Evolutionary conservation across 2,113 vertebrate genomes (phyloP), one percentile per base, ranked within the genome.

Genomic region (Notarius quadriscutis): DNA sequence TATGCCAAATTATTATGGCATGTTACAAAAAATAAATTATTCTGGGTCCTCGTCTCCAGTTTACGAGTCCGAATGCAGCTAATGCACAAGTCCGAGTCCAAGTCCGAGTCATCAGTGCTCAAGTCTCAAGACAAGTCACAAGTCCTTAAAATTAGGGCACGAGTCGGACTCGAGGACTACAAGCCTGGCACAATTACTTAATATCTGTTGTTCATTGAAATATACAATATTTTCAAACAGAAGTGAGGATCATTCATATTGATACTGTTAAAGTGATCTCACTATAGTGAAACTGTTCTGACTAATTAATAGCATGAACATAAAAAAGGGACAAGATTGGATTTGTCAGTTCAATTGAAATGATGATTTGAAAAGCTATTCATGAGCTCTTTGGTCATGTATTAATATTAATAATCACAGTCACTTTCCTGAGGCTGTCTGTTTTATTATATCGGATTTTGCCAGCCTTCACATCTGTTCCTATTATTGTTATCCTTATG

Each of bases 391-490:
- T 85, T 86, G 87, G 81, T 81, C 82, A 83, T 84, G 81, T 81
- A 34, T 85, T 89, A 89, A 90, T 91, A 91, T 89, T 90, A 91
- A 91, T 91, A 91, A 90, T 88, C 86, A 69, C 84, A 88, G 87
- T 89, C 77, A 80, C 86, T 87, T 77, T 90, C 89, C 81, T 84
- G 22, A 82, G 87, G 82, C 88, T 87, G 88, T 87, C 77, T 83
- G 88, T 92, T 87, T 90, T 82, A 90, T 90, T 86, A 65, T 30
- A 88, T 78, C 27, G 50, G 48, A 81, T 85, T 79, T 79, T 50
- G 14, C 57, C 63, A 30, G 58, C 85, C 85, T 14, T 79, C 85
- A 75, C 86, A 78, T 91, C 83, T 83, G 74, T 63, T 86, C 63
- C 60, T 50, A 53, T 88, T 89, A 72, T 14, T n/a, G 62, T 74